Conservation (phyloP, 2,113 vertebrate species). For the Pseudopipra pipra region DNA sequence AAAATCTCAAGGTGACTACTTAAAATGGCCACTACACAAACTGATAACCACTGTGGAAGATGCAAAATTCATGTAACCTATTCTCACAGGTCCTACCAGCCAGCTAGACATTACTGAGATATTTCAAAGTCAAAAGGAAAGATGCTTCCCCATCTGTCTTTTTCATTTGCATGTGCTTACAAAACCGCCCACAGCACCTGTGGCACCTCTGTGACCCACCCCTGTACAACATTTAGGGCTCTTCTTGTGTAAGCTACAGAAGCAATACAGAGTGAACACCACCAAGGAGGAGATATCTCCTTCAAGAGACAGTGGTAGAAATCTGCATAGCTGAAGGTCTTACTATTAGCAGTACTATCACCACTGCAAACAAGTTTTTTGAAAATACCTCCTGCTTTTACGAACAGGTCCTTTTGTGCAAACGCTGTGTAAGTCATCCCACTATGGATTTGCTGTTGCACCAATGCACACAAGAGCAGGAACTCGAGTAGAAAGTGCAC, state of each 20-base stretch:
- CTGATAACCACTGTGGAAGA: neutral
- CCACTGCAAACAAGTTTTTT: neutral
- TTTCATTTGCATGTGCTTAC: neutral
- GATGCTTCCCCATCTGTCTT: neutral
- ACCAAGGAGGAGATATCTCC: neutral
- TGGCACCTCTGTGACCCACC: neutral
- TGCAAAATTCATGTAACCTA: neutral
- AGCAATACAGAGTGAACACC: neutral
- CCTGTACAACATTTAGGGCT: fast-evolving
- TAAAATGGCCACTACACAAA: neutral
- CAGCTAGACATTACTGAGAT: neutral
- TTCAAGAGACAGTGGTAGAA: neutral
- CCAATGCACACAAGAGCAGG: neutral
- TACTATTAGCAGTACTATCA: neutral
- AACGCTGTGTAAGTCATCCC: neutral
- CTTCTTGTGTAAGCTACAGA: neutral
- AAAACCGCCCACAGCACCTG: neutral
- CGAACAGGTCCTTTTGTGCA: neutral
- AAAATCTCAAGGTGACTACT: constrained; percentile 26
- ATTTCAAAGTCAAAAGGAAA: neutral
- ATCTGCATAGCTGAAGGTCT: neutral
- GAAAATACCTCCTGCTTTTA: neutral
- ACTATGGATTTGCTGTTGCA: neutral
- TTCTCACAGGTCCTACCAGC: neutral
- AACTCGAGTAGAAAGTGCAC: neutral